Evolutionary conservation across 2,113 vertebrate genomes (phyloP), one percentile per base, ranked within the genome.

Genomic region (Leiothrix lutea): DNA sequence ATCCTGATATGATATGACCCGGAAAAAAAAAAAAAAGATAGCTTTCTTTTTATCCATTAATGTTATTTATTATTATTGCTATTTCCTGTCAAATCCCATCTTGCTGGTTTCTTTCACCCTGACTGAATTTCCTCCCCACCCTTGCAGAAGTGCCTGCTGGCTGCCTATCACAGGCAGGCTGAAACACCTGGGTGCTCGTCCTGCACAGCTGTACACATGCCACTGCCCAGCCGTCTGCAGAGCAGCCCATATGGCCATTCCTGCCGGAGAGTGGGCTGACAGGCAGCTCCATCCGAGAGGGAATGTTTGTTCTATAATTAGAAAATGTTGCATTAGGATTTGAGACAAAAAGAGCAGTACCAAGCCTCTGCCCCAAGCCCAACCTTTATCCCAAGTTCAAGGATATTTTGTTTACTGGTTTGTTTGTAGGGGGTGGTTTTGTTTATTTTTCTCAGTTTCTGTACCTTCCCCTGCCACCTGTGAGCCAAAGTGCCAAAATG

Each of bases 141-240:
- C 53, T 88, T n/a, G 51, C 53, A 51, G 75, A 86, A 12, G 54
- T 74, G 86, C 62, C 70, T 78, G 86, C 80, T 94, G 4, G 12
- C 86, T 95, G 78, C 74, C 92, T 92, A 3, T 84, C 56, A 58
- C 60, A 66, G 67, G 79, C 83, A 94, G 60, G 74, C 47, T 92
- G 88, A 73, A 92, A 94, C 92, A 84, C 93, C 86, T 94, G 93
- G 91, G 67, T 88, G 50, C 88, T 90, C 19, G 1, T 94, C 72
- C 53, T 72, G 86, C 79, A 81, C 96, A 97, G 86, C 97, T 96
- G 96, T 77, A 90, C 82, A 31, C 66, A 17, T 57, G 94, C 74
- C 87, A 82, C 91, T 94, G 96, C 91, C 84, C 74, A 73, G 86
- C 84, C 92, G 3, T 86, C 93, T 94, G 93, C 84, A 50, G 89